These are phyloP conservation scores for Microtus oregoni DNA, from an alignment of 2,113 vertebrate genomes.

Conservation along the genomic window DNA sequence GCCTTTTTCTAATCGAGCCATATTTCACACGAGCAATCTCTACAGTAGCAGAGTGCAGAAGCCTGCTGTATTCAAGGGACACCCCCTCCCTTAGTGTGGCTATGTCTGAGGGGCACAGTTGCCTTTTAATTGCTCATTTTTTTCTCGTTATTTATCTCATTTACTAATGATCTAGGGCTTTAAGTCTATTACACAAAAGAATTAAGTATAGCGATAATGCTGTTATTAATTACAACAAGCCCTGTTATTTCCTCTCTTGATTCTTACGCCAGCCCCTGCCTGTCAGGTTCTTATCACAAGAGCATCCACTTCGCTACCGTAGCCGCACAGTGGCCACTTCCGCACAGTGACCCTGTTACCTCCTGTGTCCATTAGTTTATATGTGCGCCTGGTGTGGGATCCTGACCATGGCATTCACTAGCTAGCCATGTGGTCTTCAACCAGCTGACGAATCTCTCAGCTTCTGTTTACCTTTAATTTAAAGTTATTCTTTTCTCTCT, in stretches of 20 bases:
- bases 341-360: background rate
- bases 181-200: background rate
- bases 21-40: background rate
- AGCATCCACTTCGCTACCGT: rapidly evolving
- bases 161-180: background rate
- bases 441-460: background rate
- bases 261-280: background rate
- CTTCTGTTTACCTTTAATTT: background rate
- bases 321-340: background rate
- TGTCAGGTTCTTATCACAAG: background rate
- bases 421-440: background rate
- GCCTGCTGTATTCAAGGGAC: background rate
- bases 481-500: too few relatives aligned
- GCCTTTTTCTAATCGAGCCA: background rate
- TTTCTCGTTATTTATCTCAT: background rate
- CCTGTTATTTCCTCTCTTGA: too few relatives aligned
- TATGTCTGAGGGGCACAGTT: background rate
- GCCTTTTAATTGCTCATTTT: background rate
- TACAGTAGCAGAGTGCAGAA: background rate
- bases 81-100: background rate
- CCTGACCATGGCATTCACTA: background rate
- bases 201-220: background rate
- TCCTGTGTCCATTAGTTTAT: too few relatives aligned
- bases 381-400: too few relatives aligned
- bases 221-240: background rate